phyloP scores from a whole-genome alignment of 2,113 vertebrate species.

The Rallus limicola region DNA sequence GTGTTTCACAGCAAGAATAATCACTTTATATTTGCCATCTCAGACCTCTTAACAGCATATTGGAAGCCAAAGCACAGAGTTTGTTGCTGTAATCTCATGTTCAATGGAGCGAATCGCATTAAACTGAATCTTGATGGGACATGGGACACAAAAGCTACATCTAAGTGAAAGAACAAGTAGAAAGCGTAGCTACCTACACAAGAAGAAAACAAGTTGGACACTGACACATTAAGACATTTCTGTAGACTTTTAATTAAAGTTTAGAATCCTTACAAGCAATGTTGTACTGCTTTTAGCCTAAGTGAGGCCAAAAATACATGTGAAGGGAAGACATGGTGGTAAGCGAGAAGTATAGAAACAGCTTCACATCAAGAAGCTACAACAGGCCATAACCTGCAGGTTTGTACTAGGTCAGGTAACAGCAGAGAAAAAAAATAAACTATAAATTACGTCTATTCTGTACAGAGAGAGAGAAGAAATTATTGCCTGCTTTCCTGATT shows the following conservation, averaged over 20 bases:
- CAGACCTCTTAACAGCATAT: not conserved
- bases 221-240: not conserved
- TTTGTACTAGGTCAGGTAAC: not conserved
- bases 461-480: not conserved
- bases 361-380: not conserved
- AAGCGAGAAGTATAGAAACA: not conserved
- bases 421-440: not conserved
- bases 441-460: not conserved
- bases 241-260: not conserved
- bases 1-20: not conserved
- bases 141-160: not conserved
- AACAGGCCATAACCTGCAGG: not conserved
- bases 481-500: not conserved
- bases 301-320: not conserved
- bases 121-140: not conserved
- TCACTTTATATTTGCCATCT: not conserved
- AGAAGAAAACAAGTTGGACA: not conserved
- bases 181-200: not conserved
- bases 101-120: not conserved
- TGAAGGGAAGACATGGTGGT: not conserved
- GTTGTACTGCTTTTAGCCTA: not conserved
- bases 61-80: not conserved
- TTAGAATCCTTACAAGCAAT: not conserved
- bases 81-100: not conserved
- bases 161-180: not conserved